Base-by-base conservation (phyloP, 2,113 vertebrate species). In the Stomatorhinus ivindoensis region DNA sequence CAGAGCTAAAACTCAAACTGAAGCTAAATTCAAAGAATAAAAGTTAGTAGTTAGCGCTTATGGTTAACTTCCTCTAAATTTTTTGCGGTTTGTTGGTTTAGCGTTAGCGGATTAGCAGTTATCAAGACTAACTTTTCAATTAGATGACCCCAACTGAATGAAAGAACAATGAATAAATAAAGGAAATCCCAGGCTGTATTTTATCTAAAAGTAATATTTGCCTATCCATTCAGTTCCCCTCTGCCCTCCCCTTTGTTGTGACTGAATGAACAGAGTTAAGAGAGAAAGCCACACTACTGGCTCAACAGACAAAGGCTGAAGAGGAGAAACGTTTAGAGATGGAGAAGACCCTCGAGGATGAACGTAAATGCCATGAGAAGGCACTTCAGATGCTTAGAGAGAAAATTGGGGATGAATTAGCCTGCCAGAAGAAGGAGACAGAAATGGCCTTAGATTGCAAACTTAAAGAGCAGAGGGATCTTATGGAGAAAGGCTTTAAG, bases 401-500 rank as follows among this genome's bases (percentile, higher is more conserved):
- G 35, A 93, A 91, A 88, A 61, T 92, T 76, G 89, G 89, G 3
- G 53, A 93, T 39, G 93, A 93, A 73, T n/a, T 44, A 73, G 6
- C 76, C 44, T 55, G 58, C 39, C 85, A 88, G 31, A 69, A 88
- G 65, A 53, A 86, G 65, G 93, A 93, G 88, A 27, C 86, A 11
- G 84, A 91, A 6, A 65, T 11, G 80, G 92, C 92, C 0, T 8
- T 94, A 86, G 73, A 92, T 3, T 87, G 87, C 88, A 94, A 92
- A 87, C 48, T 94, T 51, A 42, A 82, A 42, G 93, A 93, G 85
- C 92, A 89, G 89, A 47, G 84, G 46, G 51, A 90, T 15, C 90
- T 91, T 21, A 0, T 87, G 17, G 86, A 90, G 31, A 92, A 93
- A 44, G 89, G 88, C n/a, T 91, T 91, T 27, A 44, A 31, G 1